Base-by-base conservation (phyloP, 2,888 invertebrate species). In the Philonicus albiceps region DNA sequence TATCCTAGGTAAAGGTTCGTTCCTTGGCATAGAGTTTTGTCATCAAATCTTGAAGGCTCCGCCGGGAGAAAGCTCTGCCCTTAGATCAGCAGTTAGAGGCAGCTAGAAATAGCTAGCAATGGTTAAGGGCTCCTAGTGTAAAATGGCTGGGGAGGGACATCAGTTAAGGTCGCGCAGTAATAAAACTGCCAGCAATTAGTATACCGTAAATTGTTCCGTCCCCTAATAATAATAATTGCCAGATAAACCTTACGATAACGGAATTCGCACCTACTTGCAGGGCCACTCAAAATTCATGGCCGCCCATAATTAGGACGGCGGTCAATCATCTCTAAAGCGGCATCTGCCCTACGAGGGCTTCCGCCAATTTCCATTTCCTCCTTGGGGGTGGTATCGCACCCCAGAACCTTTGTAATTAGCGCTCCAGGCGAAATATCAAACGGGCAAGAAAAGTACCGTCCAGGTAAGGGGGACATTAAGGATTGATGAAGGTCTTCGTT, bases 401-500 rank as follows among this genome's bases (percentile, higher is more conserved):
- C 13, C 16, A 37, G 5, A 55, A 64, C 16, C 34, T 37, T 22
- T 37, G 27, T 83, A 83, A 83, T 83, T 83, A 83, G 64, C 81
- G 81, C 6, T 55, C 64, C 64, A 37, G 22, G 64, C 37, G 34
- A 83, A 83, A 64, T 83, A 83, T 83, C 55, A 31, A 83, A 64
- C 37, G 64, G 64, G 34, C 31, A 64, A 43, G 22, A 22, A 64
- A 64, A 64, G 22, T 8, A 16, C 55, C 81, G 81, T 31, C 81
- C 81, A 64, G 81, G 81, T 83, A 64, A 11, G 2, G 64, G 64
- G 64, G 64, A 64, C 81, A 83, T 83, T 83, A 83, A 83, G 64
- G 37, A 83, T 83, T 83, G 81, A 83, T 83, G 81, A 83, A 83
- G 81, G 81, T 83, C 34, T 64, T 83, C 22, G 64, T n/a, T 83